These are phyloP conservation scores for Vesta saturnalis DNA, from an alignment of 2,888 invertebrate genomes.

Conservation along the genomic window DNA sequence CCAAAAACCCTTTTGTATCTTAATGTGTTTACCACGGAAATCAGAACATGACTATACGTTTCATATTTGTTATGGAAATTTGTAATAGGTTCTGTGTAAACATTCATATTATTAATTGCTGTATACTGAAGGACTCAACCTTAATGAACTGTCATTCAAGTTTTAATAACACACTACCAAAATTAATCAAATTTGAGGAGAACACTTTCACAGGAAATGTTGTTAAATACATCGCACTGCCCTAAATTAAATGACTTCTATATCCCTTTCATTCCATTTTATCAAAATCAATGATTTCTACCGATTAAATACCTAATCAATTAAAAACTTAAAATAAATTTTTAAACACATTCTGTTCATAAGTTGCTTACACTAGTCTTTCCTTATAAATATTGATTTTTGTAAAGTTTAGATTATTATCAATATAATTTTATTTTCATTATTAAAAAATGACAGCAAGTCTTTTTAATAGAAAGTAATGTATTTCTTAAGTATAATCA, in stretches of 20 bases:
- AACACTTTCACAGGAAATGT: not conserved
- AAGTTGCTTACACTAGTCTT: too few species aligned
- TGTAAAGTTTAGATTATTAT: too few species aligned
- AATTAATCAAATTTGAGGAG: constrained; percentile 7
- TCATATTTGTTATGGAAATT: constrained; percentile 12
- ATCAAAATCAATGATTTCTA: not conserved
- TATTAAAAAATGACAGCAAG: too few species aligned
- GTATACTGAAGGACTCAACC: constrained; percentile 11
- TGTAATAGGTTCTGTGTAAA: constrained; percentile 12
- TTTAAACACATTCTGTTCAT: too few species aligned
- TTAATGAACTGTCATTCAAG: constrained; percentile 14
- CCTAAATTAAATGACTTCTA: not conserved
- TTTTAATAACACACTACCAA: constrained; percentile 8
- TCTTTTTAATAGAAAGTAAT: too few species aligned
- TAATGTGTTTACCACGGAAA: not conserved
- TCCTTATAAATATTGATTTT: too few species aligned
- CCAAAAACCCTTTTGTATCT: not conserved
- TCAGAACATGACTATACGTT: not conserved
- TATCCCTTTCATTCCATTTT: not conserved
- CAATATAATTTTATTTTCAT: too few species aligned
- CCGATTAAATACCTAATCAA: constrained; percentile 1
- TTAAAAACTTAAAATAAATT: not conserved
- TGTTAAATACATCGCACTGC: not conserved
- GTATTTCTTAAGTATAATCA: too few species aligned
- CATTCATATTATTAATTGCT: constrained; percentile 14